Percentiles rank a stretch among this genome's conserved stretches.
These are phyloP conservation scores for Nomada fabriciana DNA, from an alignment of 2,888 invertebrate species.

Conservation along the genomic window DNA sequence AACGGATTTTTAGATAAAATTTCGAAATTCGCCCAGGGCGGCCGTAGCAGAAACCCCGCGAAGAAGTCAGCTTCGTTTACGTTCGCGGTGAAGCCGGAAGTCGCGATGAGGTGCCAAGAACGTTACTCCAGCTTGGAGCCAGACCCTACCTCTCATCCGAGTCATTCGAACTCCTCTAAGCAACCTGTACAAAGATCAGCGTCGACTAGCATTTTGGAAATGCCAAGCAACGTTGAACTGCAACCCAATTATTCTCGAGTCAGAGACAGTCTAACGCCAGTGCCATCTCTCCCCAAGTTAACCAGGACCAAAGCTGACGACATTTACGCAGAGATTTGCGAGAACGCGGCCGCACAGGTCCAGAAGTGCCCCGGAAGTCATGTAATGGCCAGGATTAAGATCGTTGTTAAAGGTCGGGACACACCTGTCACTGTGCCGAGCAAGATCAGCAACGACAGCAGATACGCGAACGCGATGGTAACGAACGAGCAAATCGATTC, in stretches of 20 bases:
- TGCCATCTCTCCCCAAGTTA: constrained; percentile 73
- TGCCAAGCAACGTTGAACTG: constrained; percentile 78
- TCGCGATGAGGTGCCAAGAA: constrained; percentile 80
- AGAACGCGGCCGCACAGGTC: constrained; percentile 68
- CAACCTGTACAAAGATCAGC: constrained; percentile 81
- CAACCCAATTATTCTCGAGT: constrained; percentile 82
- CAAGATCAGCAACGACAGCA: constrained; percentile 66
- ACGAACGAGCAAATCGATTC: constrained; percentile 78
- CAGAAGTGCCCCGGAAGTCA: constrained; percentile 80
- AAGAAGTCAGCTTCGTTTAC: constrained; percentile 84
- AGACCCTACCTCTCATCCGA: constrained; percentile 77
- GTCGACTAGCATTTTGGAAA: constrained; percentile 81
- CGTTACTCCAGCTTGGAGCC: constrained; percentile 82
- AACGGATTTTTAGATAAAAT: constrained; percentile 81
- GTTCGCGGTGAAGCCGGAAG: constrained; percentile 81
- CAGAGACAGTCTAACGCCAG: constrained; percentile 79
- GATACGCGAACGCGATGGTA: constrained; percentile 79
- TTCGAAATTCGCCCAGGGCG: constrained; percentile 79
- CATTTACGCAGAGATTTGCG: constrained; percentile 83
- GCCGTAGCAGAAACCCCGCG: constrained; percentile 80
- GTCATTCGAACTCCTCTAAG: constrained; percentile 71
- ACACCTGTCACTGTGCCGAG: constrained; percentile 59
- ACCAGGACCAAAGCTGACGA: constrained; percentile 77
- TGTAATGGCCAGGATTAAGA: constrained; percentile 82
- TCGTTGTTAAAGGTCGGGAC: constrained; percentile 78